phyloP scores from a whole-genome alignment of 2,888 invertebrate species.

The Lampropteryx suffumata region DNA sequence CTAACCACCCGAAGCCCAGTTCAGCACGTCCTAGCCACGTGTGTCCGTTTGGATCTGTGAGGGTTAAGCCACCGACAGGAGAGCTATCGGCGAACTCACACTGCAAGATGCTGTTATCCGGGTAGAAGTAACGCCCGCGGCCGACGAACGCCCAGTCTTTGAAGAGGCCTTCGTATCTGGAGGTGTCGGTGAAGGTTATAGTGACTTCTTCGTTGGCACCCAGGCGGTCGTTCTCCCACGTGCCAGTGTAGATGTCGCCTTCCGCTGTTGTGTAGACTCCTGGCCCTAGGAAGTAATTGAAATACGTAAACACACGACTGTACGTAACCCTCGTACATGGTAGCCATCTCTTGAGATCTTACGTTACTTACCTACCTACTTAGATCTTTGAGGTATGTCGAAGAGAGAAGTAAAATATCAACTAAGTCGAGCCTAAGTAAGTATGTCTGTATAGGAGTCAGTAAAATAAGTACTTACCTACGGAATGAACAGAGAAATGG shows the following conservation, averaged over 20 bases:
- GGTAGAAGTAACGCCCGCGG: constrained; percentile 74
- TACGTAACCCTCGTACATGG: too few relatives aligned
- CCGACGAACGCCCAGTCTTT: constrained; percentile 76
- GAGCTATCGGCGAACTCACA: constrained; percentile 78
- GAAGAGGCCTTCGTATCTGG: constrained; percentile 74
- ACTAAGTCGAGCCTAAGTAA: too few relatives aligned
- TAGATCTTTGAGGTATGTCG: too few relatives aligned
- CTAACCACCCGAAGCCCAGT: constrained; percentile 63
- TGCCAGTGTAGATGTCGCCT: constrained; percentile 80
- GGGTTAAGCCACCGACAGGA: constrained; percentile 64
- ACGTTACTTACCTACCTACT: too few relatives aligned
- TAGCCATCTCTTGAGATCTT: too few relatives aligned
- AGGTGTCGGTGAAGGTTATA: constrained; percentile 71
- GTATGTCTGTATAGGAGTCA: too few relatives aligned
- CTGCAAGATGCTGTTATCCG: constrained; percentile 71
- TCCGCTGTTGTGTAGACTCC: constrained; percentile 84
- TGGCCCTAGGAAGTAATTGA: constrained; percentile 64
- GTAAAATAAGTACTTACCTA: too few relatives aligned
- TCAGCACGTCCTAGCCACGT: constrained; percentile 77
- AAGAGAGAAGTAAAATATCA: too few relatives aligned
- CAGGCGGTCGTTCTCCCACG: constrained; percentile 81
- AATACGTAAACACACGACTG: too few relatives aligned
- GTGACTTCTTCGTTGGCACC: constrained; percentile 52
- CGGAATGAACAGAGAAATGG: constrained; percentile 2
- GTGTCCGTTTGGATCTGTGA: constrained; percentile 79